phyloP scores from a whole-genome alignment of 2,113 vertebrate species.

The Lagopus leucura region DNA sequence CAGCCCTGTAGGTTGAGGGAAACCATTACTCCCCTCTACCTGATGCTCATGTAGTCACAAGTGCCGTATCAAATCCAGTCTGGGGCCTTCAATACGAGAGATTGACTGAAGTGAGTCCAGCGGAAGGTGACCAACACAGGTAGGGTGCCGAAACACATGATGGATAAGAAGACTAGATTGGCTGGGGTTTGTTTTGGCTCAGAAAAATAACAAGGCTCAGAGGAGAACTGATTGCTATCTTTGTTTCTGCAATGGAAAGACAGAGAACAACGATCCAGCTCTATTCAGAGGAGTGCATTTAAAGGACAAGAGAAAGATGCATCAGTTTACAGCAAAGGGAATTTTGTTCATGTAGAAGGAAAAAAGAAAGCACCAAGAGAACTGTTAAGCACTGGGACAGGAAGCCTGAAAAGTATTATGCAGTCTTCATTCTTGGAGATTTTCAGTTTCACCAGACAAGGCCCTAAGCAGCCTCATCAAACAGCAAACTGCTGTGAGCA shows the following conservation, averaged over 20 bases:
- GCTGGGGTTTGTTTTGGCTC: background rate
- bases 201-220: background rate
- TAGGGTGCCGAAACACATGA: background rate
- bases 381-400: background rate
- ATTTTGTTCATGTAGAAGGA: background rate
- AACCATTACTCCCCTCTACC: background rate
- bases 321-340: background rate
- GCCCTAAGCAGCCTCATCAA: background rate
- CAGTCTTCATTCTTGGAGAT: background rate
- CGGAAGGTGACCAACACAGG: background rate
- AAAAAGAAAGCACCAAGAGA: background rate
- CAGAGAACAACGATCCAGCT: background rate
- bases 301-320: background rate
- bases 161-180: accelerated
- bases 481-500: background rate
- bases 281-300: background rate
- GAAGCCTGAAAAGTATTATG: background rate
- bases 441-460: background rate
- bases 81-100: background rate
- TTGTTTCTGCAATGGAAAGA: background rate
- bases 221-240: background rate
- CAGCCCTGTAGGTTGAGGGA: background rate
- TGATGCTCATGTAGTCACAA: background rate
- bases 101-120: background rate
- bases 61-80: background rate